Base-by-base conservation (phyloP, 1,140 invertebrate genomes). In the Sarcophaga peregrina region DNA sequence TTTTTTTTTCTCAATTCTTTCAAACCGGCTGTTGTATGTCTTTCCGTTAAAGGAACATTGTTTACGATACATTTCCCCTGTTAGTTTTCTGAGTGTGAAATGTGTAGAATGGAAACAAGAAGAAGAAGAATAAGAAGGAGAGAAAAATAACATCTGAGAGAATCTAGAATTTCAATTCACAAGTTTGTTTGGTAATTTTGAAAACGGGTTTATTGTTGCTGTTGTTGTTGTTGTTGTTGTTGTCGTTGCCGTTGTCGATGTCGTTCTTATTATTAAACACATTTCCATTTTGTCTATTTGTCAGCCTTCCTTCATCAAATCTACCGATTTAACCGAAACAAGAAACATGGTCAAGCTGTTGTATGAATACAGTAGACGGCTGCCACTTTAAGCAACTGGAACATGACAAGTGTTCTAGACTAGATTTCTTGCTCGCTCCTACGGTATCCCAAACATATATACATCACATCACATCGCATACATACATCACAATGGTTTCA, bases 21-120 rank as follows among this genome's bases (percentile, higher is more conserved):
- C 15, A 48, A 48, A 48, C 74, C 74, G 74, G 74, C 74, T 48
- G 20, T 47, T 48, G 20, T 47, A 48, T 47, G n/a, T 15, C 46
- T 48, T 47, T 76, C 74, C 46, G 46, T 48, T 76, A 76, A 76
- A 76, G 74, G 74, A 76, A 48, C 54, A 62, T 15, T n/a, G n/a
- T n/a, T 76, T 48, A 15, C 45, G 48, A 76, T 48, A 20, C 8
- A 10, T 8, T 50, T 47, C 75, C 47, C n/a, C 25, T 78, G 75
- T 25, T 20, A 20, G 25, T 20, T 50, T 50, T 47, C 73, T 47
- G 37, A 45, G 11, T 6, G n/a, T 5, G 15, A 45, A 75, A 8
- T 47, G 45, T 47, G n/a, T 47, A 58, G 52, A 58, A 58, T 58
- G 52, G 6, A 37, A 37, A 15, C 52, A 1, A 58, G 5, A 10